A percentile compares a stretch with the other conserved stretches of the same genome.
Evolutionary conservation across 1,140 invertebrate species (phyloP).

Genomic region (Venustaconcha ellipsiformis): DNA sequence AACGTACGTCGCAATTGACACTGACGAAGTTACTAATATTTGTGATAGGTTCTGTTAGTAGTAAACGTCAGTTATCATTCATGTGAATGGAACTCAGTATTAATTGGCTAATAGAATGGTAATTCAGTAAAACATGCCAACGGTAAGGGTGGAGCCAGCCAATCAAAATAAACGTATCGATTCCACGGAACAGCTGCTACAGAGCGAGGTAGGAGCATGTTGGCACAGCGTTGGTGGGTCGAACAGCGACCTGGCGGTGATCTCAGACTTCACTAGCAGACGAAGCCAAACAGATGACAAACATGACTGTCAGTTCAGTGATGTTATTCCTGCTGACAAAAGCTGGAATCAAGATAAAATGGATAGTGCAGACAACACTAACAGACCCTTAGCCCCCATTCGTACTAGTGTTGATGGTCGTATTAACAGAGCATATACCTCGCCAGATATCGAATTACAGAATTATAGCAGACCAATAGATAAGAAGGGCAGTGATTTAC

Average conservation of each 20-base stretch:
- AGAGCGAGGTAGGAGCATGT: conserved; percentile 9
- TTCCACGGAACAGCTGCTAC: conserved; percentile 55
- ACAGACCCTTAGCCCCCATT: conserved; percentile 19
- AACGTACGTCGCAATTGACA: neutral
- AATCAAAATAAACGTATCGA: conserved; percentile 54
- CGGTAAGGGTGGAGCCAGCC: conserved; percentile 55
- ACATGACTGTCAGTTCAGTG: conserved; percentile 1
- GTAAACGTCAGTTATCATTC: neutral
- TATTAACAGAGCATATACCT: conserved; percentile 58
- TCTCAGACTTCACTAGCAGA: conserved; percentile 5
- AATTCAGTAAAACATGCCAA: conserved; percentile 40
- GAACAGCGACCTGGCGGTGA: conserved; percentile 5
- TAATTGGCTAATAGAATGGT: neutral
- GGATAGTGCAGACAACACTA: conserved; percentile 19
- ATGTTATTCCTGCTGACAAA: conserved; percentile 15
- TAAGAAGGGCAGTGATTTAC: conserved; percentile 19
- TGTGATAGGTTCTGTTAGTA: conserved; percentile 5
- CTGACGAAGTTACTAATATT: conserved; percentile 5
- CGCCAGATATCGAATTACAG: conserved; percentile 61
- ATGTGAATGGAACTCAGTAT: conserved; percentile 12
- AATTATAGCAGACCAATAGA: conserved; percentile 34
- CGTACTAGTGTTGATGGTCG: conserved; percentile 41
- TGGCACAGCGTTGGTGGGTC: conserved; percentile 27
- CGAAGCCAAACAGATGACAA: conserved; percentile 6
- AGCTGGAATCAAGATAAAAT: conserved; percentile 27